Evolutionary conservation across 2,113 vertebrate genomes (phyloP), one percentile per base, ranked within the genome.

Genomic region (Corvus cornix): DNA sequence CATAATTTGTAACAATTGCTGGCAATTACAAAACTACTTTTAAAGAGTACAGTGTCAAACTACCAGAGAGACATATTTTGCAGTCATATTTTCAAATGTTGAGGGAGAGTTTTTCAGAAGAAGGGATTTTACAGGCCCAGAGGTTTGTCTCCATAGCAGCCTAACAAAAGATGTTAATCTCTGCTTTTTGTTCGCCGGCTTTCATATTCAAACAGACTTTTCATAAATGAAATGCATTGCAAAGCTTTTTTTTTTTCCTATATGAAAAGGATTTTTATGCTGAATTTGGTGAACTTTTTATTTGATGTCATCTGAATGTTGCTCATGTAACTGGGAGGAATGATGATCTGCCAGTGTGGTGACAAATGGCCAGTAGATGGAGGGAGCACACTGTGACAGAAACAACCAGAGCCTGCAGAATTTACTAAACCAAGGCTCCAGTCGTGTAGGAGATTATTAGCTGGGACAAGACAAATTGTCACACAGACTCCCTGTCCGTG

Each of bases 331-430:
- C 28, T 58, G 63, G 69, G 76, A n/a, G 41, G n/a, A 74, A 52
- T n/a, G 6, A 39, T n/a, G 55, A 55, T 28, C 35, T 2, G 6
- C n/a, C 39, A 15, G 53, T 15, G 31, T 35, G 27, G 46, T 67
- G 68, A 79, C 35, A 72, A 72, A 35, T 20, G 58, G 63, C 88
- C 95, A 84, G 86, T 51, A 95, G 95, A 79, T 86, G 96, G 96
- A 73, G 79, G 6, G 69, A 89, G 70, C 74, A 37, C 3, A 4
- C 58, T n/a, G 16, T 27, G 58, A 53, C 76, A 52, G 56, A 35
- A 88, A 53, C 51, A 18, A 58, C 23, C 33, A 7, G 9, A 22
- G 14, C 9, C 66, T 58, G 55, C 16, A 62, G 56, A 31, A 63
- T 62, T 56, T 46, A 13, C 30, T 67, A 5, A 68, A 33, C 20